Percentiles rank a stretch among this genome's conserved stretches.
These are phyloP conservation scores for Euglossa dilemma DNA, from an alignment of 1,140 invertebrate genomes.

Conservation along the genomic window DNA sequence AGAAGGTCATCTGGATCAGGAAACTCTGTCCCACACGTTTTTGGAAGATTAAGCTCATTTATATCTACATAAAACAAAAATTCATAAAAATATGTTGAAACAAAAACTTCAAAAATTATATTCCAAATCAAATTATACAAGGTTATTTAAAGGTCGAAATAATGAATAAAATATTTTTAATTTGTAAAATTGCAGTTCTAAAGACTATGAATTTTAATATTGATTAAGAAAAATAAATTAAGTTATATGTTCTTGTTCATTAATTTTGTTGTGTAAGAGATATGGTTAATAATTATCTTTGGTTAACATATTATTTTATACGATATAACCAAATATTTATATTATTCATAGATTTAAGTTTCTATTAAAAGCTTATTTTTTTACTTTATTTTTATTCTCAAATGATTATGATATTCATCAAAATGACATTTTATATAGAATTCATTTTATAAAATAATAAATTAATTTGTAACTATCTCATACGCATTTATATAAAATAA, in stretches of 20 bases:
- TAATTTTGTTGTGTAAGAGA: background rate
- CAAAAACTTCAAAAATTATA: background rate
- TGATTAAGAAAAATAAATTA: background rate
- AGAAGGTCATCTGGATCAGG: slow-evolving; percentile 98
- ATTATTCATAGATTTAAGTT: background rate
- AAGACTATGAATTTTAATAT: background rate
- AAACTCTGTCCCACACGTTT: slow-evolving; percentile 98
- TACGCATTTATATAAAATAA: background rate
- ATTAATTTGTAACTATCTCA: no score
- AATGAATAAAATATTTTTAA: background rate
- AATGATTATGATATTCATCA: slow-evolving; percentile 1
- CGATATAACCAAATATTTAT: background rate
- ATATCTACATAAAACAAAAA: slow-evolving; percentile 90
- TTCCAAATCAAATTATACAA: background rate
- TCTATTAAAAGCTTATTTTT: background rate
- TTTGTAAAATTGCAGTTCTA: background rate
- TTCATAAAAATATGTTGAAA: background rate
- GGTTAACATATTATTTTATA: background rate
- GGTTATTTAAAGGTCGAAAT: background rate
- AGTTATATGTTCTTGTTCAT: background rate
- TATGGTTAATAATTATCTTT: background rate
- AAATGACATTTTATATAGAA: background rate
- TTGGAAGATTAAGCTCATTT: slow-evolving; percentile 98
- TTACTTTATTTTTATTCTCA: background rate
- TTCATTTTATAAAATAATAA: no score